Base-by-base conservation (phyloP, 2,888 invertebrate species). In the Octonoba sinensis region DNA sequence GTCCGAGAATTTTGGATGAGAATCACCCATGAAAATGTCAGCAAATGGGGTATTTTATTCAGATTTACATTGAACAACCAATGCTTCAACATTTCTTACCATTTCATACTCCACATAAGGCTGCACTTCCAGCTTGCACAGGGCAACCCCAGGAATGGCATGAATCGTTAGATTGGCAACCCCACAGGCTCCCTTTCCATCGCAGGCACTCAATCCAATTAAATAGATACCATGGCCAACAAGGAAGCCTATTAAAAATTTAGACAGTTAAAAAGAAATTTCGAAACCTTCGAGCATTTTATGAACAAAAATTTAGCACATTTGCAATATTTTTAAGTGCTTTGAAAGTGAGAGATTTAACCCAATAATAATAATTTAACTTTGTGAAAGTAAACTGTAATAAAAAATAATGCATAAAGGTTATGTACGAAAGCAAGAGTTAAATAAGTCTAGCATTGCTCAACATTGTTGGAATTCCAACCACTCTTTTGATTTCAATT, bases 31-130 rank as follows among this genome's bases (percentile, higher is more conserved):
- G n/a, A n/a, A 36, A 36, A 36, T 36, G 36, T 36, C 36, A 6
- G 8, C 36, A 6, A 36, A 36, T 36, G 36, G 11, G 1, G 8
- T 11, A 36, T 1, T 36, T 36, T 36, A 1, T 2, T 8, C n/a
- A n/a, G n/a, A n/a, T n/a, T n/a, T n/a, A n/a, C n/a, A n/a, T n/a
- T n/a, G n/a, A n/a, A n/a, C n/a, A n/a, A n/a, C n/a, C n/a, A n/a
- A n/a, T 36, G 6, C 11, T 36, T 36, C 11, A 36, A 1, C 36
- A 36, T 11, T 36, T 1, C 36, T 83, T 82, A 85, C 85, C 71
- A 67, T 71, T 73, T 83, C 81, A 57, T 85, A 85, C 81, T 84
- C 85, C 67, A 81, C 75, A 83, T 83, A 85, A 22, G 84, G 65
- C 16, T 70, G 64, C 8, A 82, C 24, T 47, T 56, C 16, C 8